Evolutionary conservation across 2,888 invertebrate species (phyloP).

Genomic region (Drosophila algonquin): DNA sequence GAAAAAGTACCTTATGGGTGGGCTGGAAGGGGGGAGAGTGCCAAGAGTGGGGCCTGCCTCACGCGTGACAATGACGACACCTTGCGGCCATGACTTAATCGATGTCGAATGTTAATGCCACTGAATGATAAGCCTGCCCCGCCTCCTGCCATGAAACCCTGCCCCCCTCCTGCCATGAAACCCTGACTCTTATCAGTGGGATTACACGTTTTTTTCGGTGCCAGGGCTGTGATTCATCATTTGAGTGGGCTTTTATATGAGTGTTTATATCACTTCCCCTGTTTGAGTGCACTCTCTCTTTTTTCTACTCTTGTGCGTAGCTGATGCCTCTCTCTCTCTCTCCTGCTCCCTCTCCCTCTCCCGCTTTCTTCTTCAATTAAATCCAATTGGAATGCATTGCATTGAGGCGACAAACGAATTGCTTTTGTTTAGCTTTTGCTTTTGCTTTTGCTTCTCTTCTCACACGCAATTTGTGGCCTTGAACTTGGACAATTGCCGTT

Average conservation of each 20-base stretch:
- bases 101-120: conserved; percentile 43
- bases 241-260: background rate
- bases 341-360: background rate
- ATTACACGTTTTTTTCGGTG: background rate
- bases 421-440: background rate
- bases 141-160: background rate
- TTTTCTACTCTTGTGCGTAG: background rate
- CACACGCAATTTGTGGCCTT: conserved; percentile 38
- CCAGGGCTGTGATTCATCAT: conserved; percentile 21
- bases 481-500: conserved; percentile 38
- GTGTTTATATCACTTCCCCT: conserved; percentile 1
- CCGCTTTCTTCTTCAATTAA: conserved; percentile 19
- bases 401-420: conserved; percentile 26
- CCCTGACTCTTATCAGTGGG: conserved; percentile 12
- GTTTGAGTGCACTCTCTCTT: background rate
- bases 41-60: conserved; percentile 9
- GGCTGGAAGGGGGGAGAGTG: conserved; percentile 23
- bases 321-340: no score
- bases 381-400: conserved; percentile 28
- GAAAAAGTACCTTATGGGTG: conserved; percentile 2
- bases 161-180: background rate
- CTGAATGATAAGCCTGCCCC: conserved; percentile 9
- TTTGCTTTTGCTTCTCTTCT: background rate
- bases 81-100: conserved; percentile 55
- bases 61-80: conserved; percentile 38